Evolutionary conservation across 2,888 invertebrate genomes (phyloP), one percentile per base, ranked within the genome.

Genomic region (Ephialtes manifestator): DNA sequence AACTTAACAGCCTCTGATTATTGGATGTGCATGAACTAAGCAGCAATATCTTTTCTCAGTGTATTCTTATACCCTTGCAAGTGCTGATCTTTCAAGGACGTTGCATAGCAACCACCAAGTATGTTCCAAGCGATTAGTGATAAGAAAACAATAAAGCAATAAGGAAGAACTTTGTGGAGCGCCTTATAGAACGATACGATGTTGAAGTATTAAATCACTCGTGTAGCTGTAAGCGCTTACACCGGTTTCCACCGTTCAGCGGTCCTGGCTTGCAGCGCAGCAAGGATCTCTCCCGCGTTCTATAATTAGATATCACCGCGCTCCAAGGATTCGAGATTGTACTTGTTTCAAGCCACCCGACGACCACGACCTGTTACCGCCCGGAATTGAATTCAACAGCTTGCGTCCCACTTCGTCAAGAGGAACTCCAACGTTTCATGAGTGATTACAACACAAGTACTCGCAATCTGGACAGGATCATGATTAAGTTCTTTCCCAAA

Each of bases 271-370:
- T 31, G 51, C 51, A 75, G 28, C 24, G 13, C 35, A 46, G 65
- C 46, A 53, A 67, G 48, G 58, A 74, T 60, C 35, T 48, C 63
- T 63, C 74, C 28, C 55, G 24, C 20, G 39, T 83, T 75, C 80
- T 80, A 80, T 83, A 83, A 83, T 83, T 83, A 80, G 55, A 78
- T 71, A 82, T 71, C 70, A 63, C 53, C 53, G 31, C 39, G 53
- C 43, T 65, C 71, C 74, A 46, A 53, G 68, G 60, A 75, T 51
- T n/a, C 79, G 75, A 79, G 60, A 79, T 70, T 74, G 79, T 79
- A 70, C 74, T 70, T 70, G 58, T 70, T 70, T 51, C 74, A 20
- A 46, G 18, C 51, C 43, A 60, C 15, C 58, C 28, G 35, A 24
- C 58, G 55, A 28, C 60, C 58, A 63, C 68, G 48, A 74, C 63